phyloP scores from a whole-genome alignment of 2,113 vertebrate genomes.

The Lethenteron camtschaticum region DNA sequence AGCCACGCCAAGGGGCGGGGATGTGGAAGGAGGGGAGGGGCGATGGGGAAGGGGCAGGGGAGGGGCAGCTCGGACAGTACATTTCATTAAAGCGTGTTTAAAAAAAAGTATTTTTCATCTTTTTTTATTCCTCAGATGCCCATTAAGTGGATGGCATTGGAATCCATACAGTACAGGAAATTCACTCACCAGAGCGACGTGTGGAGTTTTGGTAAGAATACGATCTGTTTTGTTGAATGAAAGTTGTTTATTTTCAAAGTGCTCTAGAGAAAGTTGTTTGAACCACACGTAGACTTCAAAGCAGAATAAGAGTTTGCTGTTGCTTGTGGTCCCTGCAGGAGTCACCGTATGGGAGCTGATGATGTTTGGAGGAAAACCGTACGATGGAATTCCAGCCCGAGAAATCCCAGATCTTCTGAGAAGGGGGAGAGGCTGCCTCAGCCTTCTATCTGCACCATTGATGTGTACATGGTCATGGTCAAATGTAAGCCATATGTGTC shows the following conservation, averaged over 20 bases:
- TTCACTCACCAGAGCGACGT: constrained; percentile 98
- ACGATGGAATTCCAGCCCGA: constrained; percentile 67
- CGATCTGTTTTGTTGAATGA: too few species aligned
- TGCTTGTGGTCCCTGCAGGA: constrained; percentile 16
- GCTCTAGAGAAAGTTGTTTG: too few species aligned
- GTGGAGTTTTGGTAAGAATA: constrained; percentile 76
- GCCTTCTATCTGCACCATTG: constrained; percentile 76
- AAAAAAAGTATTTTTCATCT: too few species aligned
- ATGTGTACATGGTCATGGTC: constrained; percentile 98
- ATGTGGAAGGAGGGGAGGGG: too few species aligned
- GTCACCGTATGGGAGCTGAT: constrained; percentile 97
- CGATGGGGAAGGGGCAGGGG: too few species aligned
- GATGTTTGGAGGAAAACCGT: constrained; percentile 84
- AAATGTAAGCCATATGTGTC: constrained; percentile 41
- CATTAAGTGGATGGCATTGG: constrained; percentile 96
- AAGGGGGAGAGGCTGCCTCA: constrained; percentile 71
- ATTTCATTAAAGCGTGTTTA: too few species aligned
- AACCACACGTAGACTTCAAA: too few species aligned
- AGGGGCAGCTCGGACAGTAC: too few species aligned
- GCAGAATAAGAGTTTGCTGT: too few species aligned
- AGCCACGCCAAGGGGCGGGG: too few species aligned
- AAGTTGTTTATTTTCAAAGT: too few species aligned
- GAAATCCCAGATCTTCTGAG: constrained; percentile 76
- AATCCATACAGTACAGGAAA: constrained; percentile 94
- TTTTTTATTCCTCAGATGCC: constrained; percentile 42